Evolutionary conservation across 2,113 vertebrate genomes (phyloP).

Genomic region (Perca flavescens): DNA sequence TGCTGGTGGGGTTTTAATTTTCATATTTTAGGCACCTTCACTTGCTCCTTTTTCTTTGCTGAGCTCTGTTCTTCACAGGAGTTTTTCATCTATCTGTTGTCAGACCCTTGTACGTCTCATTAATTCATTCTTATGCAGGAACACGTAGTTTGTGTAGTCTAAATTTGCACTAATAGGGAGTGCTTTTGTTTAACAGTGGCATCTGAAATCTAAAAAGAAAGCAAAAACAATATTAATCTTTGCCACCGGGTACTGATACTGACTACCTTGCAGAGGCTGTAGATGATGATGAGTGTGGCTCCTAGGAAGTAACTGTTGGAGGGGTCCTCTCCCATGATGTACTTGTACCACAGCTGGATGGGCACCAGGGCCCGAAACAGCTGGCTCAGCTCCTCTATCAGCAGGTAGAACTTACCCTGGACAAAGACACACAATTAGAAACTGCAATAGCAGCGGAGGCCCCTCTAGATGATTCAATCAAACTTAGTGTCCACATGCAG

Average conservation of each 20-base stretch:
- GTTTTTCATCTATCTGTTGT: neutral
- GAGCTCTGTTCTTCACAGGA: neutral
- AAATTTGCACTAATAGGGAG: neutral
- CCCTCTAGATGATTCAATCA: neutral
- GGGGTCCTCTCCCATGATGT: constrained; percentile 96
- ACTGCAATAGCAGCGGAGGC: neutral
- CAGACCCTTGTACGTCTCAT: neutral
- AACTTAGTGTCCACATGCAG: neutral
- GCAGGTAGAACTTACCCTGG: constrained; percentile 95
- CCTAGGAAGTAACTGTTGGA: constrained; percentile 95
- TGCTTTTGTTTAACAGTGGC: neutral
- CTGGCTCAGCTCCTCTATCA: constrained; percentile 98
- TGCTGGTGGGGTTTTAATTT: neutral
- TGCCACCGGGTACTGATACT: neutral
- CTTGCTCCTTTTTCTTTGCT: neutral
- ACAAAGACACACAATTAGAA: constrained; percentile 43
- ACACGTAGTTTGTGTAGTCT: neutral
- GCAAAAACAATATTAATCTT: neutral
- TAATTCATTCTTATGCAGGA: neutral
- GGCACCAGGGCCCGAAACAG: constrained; percentile 95
- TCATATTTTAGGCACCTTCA: neutral
- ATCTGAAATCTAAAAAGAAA: neutral
- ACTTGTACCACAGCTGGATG: constrained; percentile 99
- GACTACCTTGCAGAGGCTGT: constrained; percentile 95
- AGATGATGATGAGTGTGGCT: constrained; percentile 93